These are phyloP conservation scores for Peromyscus californicus DNA, from an alignment of 2,113 vertebrate genomes.

Conservation along the genomic window DNA sequence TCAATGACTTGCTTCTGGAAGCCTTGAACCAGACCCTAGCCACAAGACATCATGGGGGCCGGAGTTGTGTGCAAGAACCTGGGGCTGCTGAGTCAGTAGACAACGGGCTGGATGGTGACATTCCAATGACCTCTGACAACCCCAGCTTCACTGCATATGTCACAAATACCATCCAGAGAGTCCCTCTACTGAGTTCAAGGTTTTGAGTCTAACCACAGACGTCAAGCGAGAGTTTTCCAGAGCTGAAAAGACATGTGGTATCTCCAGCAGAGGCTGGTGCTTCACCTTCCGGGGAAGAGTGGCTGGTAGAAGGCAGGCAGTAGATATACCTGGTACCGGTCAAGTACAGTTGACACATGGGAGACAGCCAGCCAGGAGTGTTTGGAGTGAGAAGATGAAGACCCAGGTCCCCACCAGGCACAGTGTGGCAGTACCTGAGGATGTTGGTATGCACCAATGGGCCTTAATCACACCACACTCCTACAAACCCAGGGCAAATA, in stretches of 20 bases:
- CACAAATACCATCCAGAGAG: not conserved
- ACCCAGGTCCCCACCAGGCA: not conserved
- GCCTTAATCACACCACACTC: no score
- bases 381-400: no score
- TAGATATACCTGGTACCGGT: no score
- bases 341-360: not conserved
- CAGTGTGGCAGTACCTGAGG: rapidly evolving
- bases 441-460: not conserved
- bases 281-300: rapidly evolving
- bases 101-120: rapidly evolving
- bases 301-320: rapidly evolving
- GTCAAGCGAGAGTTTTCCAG: not conserved
- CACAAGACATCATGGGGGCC: not conserved
- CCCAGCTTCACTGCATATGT: no score
- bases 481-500: not conserved
- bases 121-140: not conserved
- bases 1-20: not conserved
- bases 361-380: not conserved
- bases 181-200: not conserved
- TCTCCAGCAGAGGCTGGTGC: rapidly evolving
- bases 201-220: not conserved
- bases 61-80: not conserved
- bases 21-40: not conserved
- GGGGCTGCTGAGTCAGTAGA: not conserved
- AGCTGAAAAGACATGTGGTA: not conserved